phyloP scores from a whole-genome alignment of 1,140 invertebrate species.

The Leptinotarsa defecta region DNA sequence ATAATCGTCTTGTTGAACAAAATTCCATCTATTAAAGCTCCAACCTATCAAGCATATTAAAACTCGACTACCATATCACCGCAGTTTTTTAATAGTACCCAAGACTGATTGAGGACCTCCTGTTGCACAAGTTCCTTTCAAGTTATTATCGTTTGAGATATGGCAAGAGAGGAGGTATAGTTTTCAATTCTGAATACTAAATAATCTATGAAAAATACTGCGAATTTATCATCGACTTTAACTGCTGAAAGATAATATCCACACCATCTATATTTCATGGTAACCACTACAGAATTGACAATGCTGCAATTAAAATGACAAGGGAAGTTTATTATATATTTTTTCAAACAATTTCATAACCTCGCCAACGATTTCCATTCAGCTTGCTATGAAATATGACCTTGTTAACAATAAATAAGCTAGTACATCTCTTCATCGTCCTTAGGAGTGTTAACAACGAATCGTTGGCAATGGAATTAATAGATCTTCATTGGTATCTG shows the following conservation, averaged over 20 bases:
- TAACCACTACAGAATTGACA: neutral
- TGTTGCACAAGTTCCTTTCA: too few species aligned
- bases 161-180: neutral
- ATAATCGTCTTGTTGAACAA: too few species aligned
- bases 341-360: conserved; percentile 2
- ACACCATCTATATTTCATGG: neutral
- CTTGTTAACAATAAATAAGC: neutral
- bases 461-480: neutral
- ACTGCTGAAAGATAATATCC: neutral
- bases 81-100: too few species aligned
- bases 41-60: too few species aligned
- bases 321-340: neutral
- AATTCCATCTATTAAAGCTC: too few species aligned
- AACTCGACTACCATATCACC: too few species aligned
- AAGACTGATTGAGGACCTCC: too few species aligned
- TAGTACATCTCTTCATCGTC: neutral
- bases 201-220: neutral
- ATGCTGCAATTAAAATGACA: conserved; percentile 5
- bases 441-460: neutral
- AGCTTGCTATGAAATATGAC: neutral
- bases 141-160: too few species aligned
- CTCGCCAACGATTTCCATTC: neutral
- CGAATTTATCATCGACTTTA: neutral
- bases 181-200: neutral
- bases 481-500: neutral